phyloP scores from a whole-genome alignment of 2,888 invertebrate species.

The Thyatira batis region DNA sequence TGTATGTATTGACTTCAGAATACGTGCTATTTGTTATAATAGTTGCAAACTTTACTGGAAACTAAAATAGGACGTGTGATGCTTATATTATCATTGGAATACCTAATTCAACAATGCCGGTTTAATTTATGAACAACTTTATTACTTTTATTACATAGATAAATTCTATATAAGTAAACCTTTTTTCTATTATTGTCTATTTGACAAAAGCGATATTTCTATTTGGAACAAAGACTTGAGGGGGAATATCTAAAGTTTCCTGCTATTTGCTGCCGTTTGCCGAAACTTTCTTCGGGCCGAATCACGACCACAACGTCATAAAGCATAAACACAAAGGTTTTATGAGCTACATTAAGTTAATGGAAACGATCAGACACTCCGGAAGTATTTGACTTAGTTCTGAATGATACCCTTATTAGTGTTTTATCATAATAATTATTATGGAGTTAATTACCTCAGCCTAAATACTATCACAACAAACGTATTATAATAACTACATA shows the following conservation, averaged over 20 bases:
- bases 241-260: conserved; percentile 54
- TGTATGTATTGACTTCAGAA: conserved; percentile 54
- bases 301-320: conserved; percentile 59
- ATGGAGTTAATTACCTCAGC: no score
- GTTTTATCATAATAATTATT: no score
- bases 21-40: conserved; percentile 33
- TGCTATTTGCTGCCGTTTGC: conserved; percentile 31
- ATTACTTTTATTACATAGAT: conserved; percentile 31
- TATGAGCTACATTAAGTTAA: conserved; percentile 73
- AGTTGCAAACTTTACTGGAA: conserved; percentile 3
- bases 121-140: not conserved
- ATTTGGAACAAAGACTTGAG: conserved; percentile 46
- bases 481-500: no score
- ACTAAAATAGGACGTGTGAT: not conserved
- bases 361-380: conserved; percentile 64
- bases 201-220: conserved; percentile 54
- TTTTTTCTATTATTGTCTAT: conserved; percentile 40
- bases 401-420: no score
- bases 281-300: conserved; percentile 44
- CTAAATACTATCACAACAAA: no score
- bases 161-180: conserved; percentile 34
- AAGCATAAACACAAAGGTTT: conserved; percentile 74
- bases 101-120: not conserved
- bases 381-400: conserved; percentile 57
- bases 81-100: not conserved